Evolutionary conservation across 2,797 vertebrate species (phyloP).

Genomic region (Diplodus puntazzo): DNA sequence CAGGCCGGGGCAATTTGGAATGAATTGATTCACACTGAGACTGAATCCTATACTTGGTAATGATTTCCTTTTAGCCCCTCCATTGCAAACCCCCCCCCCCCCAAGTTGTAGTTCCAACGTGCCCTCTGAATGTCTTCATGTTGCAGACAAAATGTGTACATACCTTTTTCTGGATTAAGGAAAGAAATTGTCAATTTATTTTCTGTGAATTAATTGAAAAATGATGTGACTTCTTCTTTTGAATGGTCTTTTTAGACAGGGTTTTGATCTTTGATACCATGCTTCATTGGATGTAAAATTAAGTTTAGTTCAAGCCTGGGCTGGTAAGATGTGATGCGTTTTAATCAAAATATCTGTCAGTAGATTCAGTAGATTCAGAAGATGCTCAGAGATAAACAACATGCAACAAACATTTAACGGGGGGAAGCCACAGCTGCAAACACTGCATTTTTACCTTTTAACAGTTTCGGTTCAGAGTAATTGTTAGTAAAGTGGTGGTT

Average conservation of each 20-base stretch:
- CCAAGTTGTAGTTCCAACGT: constrained; percentile 61
- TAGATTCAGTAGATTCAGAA: constrained; percentile 7
- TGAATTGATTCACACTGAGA: constrained; percentile 97
- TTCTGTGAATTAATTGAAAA: constrained; percentile 7
- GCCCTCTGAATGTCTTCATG: constrained; percentile 64
- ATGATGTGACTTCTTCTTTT: not conserved
- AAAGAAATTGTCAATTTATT: constrained; percentile 17
- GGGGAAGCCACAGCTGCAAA: not conserved
- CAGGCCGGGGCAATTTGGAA: constrained; percentile 96
- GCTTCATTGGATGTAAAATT: not conserved
- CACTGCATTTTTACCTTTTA: not conserved
- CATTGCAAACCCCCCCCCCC: constrained; percentile 52
- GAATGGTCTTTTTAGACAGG: not conserved
- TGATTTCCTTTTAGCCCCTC: constrained; percentile 89
- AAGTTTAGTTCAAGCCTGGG: not conserved
- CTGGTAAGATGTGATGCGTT: not conserved
- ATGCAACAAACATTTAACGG: not conserved
- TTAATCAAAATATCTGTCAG: constrained; percentile 5
- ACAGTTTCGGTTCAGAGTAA: not conserved
- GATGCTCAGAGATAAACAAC: not conserved
- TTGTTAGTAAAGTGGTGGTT: constrained; percentile 15
- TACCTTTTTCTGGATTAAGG: constrained; percentile 35
- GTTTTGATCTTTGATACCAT: constrained; percentile 4
- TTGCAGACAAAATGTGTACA: constrained; percentile 54
- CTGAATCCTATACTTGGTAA: constrained; percentile 91